Evolutionary conservation across 2,797 vertebrate species (phyloP).

Genomic region (Chromobotia macracanthus): DNA sequence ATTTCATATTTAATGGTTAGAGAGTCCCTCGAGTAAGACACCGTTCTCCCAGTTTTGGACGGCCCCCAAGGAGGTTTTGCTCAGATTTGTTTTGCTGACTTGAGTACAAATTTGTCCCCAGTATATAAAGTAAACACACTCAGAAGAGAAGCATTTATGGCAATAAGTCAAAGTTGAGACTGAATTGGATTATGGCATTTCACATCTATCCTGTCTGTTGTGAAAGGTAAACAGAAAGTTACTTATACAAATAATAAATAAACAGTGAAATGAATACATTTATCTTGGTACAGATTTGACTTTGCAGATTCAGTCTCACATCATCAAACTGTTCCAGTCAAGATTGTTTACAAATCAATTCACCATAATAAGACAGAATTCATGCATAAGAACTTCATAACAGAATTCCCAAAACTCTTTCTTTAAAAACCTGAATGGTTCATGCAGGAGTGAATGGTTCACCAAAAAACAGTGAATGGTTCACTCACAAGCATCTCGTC

Average conservation of each 20-base stretch:
- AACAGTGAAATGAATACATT: too few species aligned
- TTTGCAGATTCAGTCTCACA: conserved; percentile 14
- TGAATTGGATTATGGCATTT: conserved; percentile 13
- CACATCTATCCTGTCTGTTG: conserved; percentile 28
- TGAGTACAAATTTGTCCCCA: too few species aligned
- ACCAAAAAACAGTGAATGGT: too few species aligned
- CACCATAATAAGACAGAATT: conserved; percentile 10
- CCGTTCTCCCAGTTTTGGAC: too few species aligned
- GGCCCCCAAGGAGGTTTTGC: not conserved
- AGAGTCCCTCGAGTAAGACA: too few species aligned
- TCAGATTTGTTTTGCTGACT: too few species aligned
- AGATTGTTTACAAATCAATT: not conserved
- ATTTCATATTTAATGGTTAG: too few species aligned
- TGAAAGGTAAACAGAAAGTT: conserved; percentile 32
- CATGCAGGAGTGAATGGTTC: not conserved
- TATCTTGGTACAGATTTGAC: conserved; percentile 3
- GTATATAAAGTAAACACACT: not conserved
- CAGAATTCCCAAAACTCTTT: not conserved
- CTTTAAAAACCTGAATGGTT: not conserved
- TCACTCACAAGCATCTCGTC: not conserved
- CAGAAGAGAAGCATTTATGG: not conserved
- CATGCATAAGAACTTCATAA: not conserved
- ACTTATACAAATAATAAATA: conserved; percentile 19
- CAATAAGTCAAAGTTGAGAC: conserved; percentile 37
- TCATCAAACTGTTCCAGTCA: not conserved